These are phyloP conservation scores for Limulus polyphemus DNA, from an alignment of 2,888 invertebrate genomes.

Conservation along the genomic window DNA sequence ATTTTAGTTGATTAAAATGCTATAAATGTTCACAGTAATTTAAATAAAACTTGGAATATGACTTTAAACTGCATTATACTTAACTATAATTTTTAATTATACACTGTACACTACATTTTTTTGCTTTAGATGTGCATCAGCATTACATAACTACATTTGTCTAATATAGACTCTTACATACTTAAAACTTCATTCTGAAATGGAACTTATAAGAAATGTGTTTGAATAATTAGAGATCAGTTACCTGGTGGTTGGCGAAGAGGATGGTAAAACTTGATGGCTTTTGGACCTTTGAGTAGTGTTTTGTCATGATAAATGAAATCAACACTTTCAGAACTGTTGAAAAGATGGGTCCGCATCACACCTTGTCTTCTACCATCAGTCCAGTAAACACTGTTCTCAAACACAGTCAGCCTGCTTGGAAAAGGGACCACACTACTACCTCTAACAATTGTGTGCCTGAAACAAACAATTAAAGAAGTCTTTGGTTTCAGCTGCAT, in stretches of 20 bases:
- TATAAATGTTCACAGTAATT: too few relatives aligned
- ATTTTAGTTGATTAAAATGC: too few relatives aligned
- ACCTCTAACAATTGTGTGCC: constrained; percentile 28
- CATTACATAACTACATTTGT: too few relatives aligned
- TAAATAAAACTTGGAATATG: too few relatives aligned
- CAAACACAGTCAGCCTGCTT: constrained; percentile 66
- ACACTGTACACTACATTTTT: too few relatives aligned
- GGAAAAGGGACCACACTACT: constrained; percentile 61
- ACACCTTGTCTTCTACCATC: constrained; percentile 80
- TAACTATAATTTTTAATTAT: too few relatives aligned
- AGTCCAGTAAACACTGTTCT: constrained; percentile 79
- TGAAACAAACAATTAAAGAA: not conserved
- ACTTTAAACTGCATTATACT: too few relatives aligned
- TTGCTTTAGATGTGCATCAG: too few relatives aligned
- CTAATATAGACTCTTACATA: too few relatives aligned
- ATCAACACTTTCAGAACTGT: constrained; percentile 62
- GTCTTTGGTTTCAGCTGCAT: too few relatives aligned
- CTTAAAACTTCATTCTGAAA: too few relatives aligned
- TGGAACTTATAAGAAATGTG: too few relatives aligned
- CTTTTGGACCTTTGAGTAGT: constrained; percentile 61
- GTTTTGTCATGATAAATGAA: constrained; percentile 67
- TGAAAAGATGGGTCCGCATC: constrained; percentile 72
- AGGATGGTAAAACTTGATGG: constrained; percentile 65
- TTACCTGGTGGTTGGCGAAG: constrained; percentile 57
- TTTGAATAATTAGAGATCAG: constrained; percentile 2